Conservation (phyloP, 2,888 invertebrate genomes). For the Trachelus stipa region DNA sequence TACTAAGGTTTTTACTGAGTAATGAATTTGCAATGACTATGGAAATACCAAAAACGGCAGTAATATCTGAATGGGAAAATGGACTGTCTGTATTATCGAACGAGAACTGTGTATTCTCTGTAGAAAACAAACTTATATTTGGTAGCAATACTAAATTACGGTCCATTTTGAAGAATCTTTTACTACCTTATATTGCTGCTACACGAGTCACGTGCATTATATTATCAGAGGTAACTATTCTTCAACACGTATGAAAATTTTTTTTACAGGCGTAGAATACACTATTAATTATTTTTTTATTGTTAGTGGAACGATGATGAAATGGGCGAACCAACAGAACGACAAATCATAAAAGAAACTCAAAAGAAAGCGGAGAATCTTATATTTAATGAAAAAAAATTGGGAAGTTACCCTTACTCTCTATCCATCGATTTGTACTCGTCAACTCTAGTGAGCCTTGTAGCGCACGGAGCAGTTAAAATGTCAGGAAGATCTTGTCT, state of each 20-base stretch:
- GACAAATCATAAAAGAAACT: conserved; percentile 69
- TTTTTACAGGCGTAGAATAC: conserved; percentile 14
- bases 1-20: conserved; percentile 51
- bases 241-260: background rate
- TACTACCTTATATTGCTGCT: conserved; percentile 75
- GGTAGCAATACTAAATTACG: conserved; percentile 68
- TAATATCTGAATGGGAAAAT: conserved; percentile 52
- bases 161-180: conserved; percentile 71
- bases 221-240: conserved; percentile 68
- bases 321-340: conserved; percentile 60
- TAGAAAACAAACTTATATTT: conserved; percentile 52
- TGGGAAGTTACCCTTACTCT: conserved; percentile 75
- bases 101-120: conserved; percentile 41
- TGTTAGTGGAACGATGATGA: conserved; percentile 52
- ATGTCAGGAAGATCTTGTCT: conserved; percentile 30
- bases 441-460: conserved; percentile 51
- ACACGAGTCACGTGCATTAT: conserved; percentile 69
- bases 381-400: conserved; percentile 50
- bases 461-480: conserved; percentile 42
- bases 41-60: conserved; percentile 36
- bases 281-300: conserved; percentile 16
- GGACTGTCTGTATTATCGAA: conserved; percentile 40
- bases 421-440: conserved; percentile 75
- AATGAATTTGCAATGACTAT: conserved; percentile 56
- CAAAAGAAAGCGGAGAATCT: conserved; percentile 73